A percentile compares a stretch with the other conserved stretches of the same genome.
These are phyloP conservation scores for Clarias magur DNA, from an alignment of 2,113 vertebrate species.

Conservation along the genomic window DNA sequence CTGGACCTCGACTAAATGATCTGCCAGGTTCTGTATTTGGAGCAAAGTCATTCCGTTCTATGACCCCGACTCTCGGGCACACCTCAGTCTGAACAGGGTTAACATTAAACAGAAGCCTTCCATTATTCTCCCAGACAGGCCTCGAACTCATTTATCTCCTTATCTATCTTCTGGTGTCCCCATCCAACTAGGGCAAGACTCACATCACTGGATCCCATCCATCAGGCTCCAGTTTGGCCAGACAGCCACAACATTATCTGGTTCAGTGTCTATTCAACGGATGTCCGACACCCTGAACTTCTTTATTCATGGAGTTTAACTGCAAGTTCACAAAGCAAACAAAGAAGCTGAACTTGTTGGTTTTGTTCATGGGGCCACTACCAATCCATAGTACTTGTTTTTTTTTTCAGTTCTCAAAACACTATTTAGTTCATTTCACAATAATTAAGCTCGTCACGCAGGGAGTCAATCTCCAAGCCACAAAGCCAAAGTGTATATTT, in stretches of 20 bases:
- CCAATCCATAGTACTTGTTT: not conserved
- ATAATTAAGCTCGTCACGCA: no score
- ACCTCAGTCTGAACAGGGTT: constrained; percentile 18
- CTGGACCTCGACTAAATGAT: not conserved
- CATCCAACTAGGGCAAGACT: constrained; percentile 34
- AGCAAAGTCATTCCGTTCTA: constrained; percentile 25
- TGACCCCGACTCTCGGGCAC: constrained; percentile 34
- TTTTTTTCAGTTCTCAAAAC: not conserved
- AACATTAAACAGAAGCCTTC: constrained; percentile 28
- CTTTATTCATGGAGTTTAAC: constrained; percentile 54
- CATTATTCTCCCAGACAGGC: constrained; percentile 44
- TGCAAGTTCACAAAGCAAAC: constrained; percentile 62
- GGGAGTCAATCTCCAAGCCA: no score
- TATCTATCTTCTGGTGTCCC: constrained; percentile 47
- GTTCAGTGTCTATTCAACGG: constrained; percentile 57
- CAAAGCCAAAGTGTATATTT: not conserved
- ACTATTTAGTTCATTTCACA: not conserved
- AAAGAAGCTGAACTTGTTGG: not conserved
- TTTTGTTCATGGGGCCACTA: not conserved
- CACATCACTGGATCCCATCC: constrained; percentile 55
- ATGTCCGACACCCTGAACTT: constrained; percentile 48
- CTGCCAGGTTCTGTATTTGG: not conserved
- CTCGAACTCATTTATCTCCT: constrained; percentile 40
- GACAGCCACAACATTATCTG: constrained; percentile 44
- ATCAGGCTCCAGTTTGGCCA: constrained; percentile 56